Percentiles rank a stretch among this genome's conserved stretches.
Evolutionary conservation across 2,797 vertebrate genomes (phyloP).

Genomic region (Hydrophis major): DNA sequence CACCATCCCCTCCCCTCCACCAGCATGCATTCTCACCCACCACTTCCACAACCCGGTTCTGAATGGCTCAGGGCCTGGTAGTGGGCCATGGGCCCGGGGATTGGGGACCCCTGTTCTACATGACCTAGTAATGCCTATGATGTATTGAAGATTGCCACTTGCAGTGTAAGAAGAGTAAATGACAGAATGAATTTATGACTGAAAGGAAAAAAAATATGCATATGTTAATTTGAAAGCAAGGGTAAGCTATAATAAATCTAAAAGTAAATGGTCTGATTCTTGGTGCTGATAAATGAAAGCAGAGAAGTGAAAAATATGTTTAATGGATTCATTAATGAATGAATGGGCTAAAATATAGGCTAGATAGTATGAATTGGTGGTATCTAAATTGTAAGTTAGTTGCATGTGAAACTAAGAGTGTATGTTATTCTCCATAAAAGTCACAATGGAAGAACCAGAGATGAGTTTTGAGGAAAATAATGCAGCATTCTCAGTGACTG

Average conservation of each 20-base stretch:
- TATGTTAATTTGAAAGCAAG: not conserved
- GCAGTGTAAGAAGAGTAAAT: not conserved
- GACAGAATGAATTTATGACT: not conserved
- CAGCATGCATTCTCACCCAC: not conserved
- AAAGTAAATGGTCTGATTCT: not conserved
- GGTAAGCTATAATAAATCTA: not conserved
- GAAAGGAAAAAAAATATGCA: not conserved
- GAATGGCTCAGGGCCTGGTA: not conserved
- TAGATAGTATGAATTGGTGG: not conserved
- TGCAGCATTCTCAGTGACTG: not conserved
- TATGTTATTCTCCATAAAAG: not conserved
- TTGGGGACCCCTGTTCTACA: not conserved
- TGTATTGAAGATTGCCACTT: not conserved
- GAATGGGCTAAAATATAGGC: not conserved
- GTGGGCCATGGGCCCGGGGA: not conserved
- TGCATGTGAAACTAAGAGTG: not conserved
- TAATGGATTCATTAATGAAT: not conserved
- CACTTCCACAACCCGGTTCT: not conserved
- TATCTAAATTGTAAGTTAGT: not conserved
- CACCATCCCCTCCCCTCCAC: not conserved
- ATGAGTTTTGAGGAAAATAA: not conserved
- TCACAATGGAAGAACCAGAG: not conserved
- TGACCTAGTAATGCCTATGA: not conserved
- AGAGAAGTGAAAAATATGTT: not conserved
- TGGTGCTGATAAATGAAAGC: not conserved